Evolutionary conservation across 1,140 invertebrate genomes (phyloP), one percentile per base, ranked within the genome.

Genomic region (Drosophila truncata): DNA sequence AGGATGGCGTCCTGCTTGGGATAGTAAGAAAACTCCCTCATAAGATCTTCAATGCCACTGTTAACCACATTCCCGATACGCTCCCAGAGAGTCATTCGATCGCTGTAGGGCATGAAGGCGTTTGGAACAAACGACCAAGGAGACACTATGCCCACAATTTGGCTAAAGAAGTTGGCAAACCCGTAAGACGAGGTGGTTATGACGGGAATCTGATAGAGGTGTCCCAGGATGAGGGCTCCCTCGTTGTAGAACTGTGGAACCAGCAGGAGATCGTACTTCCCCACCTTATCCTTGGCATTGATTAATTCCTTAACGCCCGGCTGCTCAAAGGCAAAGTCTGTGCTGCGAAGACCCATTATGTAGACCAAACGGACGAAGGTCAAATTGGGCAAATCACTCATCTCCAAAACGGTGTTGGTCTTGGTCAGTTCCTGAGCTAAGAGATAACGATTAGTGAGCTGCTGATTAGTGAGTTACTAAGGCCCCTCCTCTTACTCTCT

Each of bases 241-340:
- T 93, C 93, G 37, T 93, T 91, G 54, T 80, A 92, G 67, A 93
- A 93, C 44, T 91, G 75, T 29, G 93, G 92, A 0, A 79, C 75
- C 31, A 94, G 63, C 0, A 93, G 75, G 0, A 93, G 35, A 82
- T 94, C 93, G 50, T 91, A 94, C 58, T 93, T 82, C 7, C 88
- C 76, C 1, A 81, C 74, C 16, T 88, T 91, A 23, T 93, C 61
- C 20, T 77, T 79, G 59, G 70, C 79, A 37, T 91, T 80, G 14
- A 94, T 86, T 2, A 94, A 46, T 2, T 87, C 61, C 74, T 92
- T 78, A 0, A 94, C 70, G 50, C 85, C 78, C 0, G 88, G 80
- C 27, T 92, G 86, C 6, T 92, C 82, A 13, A 94, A 83, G 3
- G 91, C 91, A 49, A 88, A 82, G 49, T 92, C 83, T 0, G 91